These are phyloP conservation scores for Myocastor coypus DNA, from an alignment of 2,113 vertebrate genomes.

Conservation along the genomic window DNA sequence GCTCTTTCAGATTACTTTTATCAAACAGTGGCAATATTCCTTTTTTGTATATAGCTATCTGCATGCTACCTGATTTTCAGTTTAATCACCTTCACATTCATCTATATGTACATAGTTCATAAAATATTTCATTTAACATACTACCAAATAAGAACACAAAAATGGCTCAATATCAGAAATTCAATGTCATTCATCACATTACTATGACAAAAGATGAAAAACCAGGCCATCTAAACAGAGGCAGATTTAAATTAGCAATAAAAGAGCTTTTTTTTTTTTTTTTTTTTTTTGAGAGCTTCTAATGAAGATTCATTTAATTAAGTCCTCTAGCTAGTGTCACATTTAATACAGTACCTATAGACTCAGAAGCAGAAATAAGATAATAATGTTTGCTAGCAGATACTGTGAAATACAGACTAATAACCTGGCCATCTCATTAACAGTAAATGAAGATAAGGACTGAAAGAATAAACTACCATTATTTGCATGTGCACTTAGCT, in stretches of 20 bases:
- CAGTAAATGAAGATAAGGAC: background rate
- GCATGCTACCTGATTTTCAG: background rate
- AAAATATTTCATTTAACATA: constrained; percentile 45
- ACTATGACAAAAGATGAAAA: constrained; percentile 38
- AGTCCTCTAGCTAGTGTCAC: background rate
- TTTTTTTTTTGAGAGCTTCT: background rate
- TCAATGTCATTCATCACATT: background rate
- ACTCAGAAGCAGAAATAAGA: constrained; percentile 47
- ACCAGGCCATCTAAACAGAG: constrained; percentile 4
- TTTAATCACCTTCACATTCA: background rate
- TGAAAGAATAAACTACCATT: background rate
- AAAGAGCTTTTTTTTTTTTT: too few species aligned
- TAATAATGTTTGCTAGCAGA: constrained; percentile 15
- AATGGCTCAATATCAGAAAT: background rate
- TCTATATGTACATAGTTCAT: constrained; percentile 19
- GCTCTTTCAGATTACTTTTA: background rate
- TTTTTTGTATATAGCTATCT: background rate
- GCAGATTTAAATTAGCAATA: constrained; percentile 3
- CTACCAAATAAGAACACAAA: background rate
- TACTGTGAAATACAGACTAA: constrained; percentile 3
- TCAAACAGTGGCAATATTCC: background rate
- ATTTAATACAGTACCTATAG: constrained; percentile 21
- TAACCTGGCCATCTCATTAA: constrained; percentile 1
- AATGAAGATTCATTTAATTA: background rate
- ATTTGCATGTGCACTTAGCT: background rate